Base-by-base conservation (phyloP, 2,888 invertebrate species). In the Athalia circularis region DNA sequence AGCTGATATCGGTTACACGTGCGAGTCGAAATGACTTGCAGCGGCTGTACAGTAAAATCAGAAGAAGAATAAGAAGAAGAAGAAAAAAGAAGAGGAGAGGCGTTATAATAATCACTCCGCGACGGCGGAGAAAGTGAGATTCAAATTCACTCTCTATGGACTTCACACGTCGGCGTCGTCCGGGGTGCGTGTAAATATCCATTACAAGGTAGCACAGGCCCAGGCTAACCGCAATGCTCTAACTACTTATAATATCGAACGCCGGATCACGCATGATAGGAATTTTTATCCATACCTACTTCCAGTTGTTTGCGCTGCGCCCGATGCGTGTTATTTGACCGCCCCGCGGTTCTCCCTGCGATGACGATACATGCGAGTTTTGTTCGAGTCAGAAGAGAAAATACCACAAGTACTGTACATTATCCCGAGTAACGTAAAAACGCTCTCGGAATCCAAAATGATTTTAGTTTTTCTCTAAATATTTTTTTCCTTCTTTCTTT, bases 81-180 rank as follows among this genome's bases (percentile, higher is more conserved):
- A 29, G 29, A 29, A 29, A 29, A 52, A 7, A n/a, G 47, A 3
- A 47, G 11, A 57, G 54, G 13, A n/a, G n/a, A 75, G 75, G 64
- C 61, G 62, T 75, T 75, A 48, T 75, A 62, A 75, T 64, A 64
- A 62, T 50, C 62, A 75, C 9, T 72, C 70, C 45, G 75, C 79
- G 72, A 72, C 80, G 80, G 76, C 74, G 84, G 86, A 86, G 86
- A 86, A 86, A 86, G 86, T 85, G 78, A 83, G 83, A 82, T 83
- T 83, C 81, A 80, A 82, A 83, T 83, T 83, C 81, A 80, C 80
- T 79, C 79, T 79, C 79, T 79, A 79, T 76, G 67, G 76, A 59
- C 79, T 79, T 79, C 76, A 65, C 76, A 72, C 79, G 65, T 79
- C 77, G 65, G 75, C 52, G n/a, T 54, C 29, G 48, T 48, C 48